phyloP scores from a whole-genome alignment of 2,888 invertebrate species.

The Leptinotarsa peninsularis region DNA sequence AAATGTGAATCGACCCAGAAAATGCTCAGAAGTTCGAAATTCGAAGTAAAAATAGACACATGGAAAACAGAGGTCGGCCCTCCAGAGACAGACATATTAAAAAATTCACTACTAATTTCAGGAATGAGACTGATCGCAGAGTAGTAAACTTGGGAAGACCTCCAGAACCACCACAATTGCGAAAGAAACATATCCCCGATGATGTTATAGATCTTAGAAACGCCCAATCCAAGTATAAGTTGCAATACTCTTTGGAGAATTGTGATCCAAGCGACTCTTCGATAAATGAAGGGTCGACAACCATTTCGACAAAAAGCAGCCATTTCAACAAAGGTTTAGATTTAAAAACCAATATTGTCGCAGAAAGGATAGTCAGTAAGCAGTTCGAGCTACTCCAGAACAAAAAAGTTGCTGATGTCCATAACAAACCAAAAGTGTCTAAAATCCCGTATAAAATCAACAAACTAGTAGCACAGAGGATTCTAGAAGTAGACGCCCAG shows the following conservation, averaged over 20 bases:
- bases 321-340: not conserved
- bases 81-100: not conserved
- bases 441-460: not conserved
- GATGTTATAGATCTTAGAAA: conserved; percentile 11
- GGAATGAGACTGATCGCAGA: not conserved
- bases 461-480: not conserved
- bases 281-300: not conserved
- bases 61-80: not conserved
- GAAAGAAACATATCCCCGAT: not conserved
- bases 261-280: not conserved
- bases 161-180: not conserved
- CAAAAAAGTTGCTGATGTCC: not conserved
- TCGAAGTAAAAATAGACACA: conserved; percentile 9
- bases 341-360: conserved; percentile 15
- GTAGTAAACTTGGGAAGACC: not conserved
- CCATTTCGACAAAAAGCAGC: not conserved
- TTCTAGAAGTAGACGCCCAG: not conserved
- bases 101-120: not conserved
- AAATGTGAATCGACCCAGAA: conserved; percentile 1
- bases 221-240: not conserved
- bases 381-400: conserved; percentile 20
- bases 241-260: not conserved
- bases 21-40: conserved; percentile 2
- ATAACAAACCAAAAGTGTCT: not conserved
- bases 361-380: conserved; percentile 26